These are phyloP conservation scores for Tetraodon nigroviridis DNA, from an alignment of 2,113 vertebrate genomes.

Conservation along the genomic window DNA sequence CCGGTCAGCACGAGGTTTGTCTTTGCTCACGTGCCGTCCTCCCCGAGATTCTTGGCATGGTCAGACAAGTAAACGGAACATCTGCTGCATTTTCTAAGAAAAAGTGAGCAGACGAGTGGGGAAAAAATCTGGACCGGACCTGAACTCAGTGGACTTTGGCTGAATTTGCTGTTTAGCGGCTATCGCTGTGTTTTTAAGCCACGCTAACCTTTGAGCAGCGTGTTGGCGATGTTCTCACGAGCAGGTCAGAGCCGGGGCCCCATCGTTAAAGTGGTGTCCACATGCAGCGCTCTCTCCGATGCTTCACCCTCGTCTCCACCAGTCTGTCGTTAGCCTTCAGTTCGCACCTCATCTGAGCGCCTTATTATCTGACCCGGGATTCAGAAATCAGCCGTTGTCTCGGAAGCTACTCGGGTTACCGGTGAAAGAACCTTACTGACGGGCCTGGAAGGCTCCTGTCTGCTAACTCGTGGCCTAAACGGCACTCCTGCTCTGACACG, in stretches of 20 bases:
- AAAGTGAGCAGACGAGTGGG: conserved; percentile 23
- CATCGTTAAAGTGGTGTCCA: conserved; percentile 21
- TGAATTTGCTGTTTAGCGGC: conserved; percentile 24
- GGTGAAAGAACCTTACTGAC: conserved; percentile 42
- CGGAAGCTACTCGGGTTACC: conserved; percentile 48
- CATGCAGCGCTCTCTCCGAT: conserved; percentile 28
- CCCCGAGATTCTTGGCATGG: conserved; percentile 58
- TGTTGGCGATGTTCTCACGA: too few species aligned
- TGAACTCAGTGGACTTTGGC: conserved; percentile 19
- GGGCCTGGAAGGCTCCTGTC: conserved; percentile 17
- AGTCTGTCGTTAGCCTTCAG: conserved; percentile 56
- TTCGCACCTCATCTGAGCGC: conserved; percentile 49
- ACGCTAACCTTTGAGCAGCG: background rate
- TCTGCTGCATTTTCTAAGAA: conserved; percentile 65
- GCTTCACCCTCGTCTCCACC: conserved; percentile 37
- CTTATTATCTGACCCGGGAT: conserved; percentile 52
- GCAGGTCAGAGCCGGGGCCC: conserved; percentile 6
- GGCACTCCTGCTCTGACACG: conserved; percentile 44
- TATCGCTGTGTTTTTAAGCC: conserved; percentile 35
- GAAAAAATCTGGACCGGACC: background rate
- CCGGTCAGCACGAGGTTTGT: conserved; percentile 34
- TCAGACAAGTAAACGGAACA: conserved; percentile 57
- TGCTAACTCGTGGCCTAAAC: conserved; percentile 26
- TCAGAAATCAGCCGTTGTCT: conserved; percentile 35
- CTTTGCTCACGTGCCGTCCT: conserved; percentile 50